Evolutionary conservation across 2,888 invertebrate species (phyloP).

Genomic region (Ophraella communa): DNA sequence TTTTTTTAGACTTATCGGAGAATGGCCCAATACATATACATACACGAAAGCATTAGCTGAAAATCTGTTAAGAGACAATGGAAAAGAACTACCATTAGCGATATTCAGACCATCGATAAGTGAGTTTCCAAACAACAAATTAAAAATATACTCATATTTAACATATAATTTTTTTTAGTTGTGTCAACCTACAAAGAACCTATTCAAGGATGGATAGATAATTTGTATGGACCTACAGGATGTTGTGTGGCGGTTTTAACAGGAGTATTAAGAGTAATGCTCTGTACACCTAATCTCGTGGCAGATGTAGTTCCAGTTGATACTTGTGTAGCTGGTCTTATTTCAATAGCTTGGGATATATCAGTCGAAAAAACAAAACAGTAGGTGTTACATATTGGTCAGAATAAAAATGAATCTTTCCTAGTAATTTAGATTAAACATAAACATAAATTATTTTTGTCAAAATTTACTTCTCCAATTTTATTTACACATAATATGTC

Average conservation of each 20-base stretch:
- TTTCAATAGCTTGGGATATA: constrained; percentile 78
- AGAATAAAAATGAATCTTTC: too few relatives aligned
- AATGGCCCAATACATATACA: constrained; percentile 86
- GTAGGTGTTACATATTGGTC: not conserved
- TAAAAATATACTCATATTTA: too few relatives aligned
- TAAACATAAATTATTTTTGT: too few relatives aligned
- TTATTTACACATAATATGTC: too few relatives aligned
- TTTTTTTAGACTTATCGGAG: constrained; percentile 65
- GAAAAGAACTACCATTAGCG: constrained; percentile 71
- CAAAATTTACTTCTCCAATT: too few relatives aligned
- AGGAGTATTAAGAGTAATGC: constrained; percentile 77
- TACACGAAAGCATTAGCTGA: constrained; percentile 88
- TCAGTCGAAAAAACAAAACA: constrained; percentile 8
- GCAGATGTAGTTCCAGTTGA: constrained; percentile 84
- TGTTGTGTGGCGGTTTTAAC: constrained; percentile 75
- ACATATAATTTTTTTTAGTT: too few relatives aligned
- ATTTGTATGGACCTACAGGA: constrained; percentile 87
- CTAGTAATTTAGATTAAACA: too few relatives aligned
- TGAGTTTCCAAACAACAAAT: too few relatives aligned
- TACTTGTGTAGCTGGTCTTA: constrained; percentile 80
- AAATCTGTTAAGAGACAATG: constrained; percentile 67
- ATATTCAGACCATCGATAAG: constrained; percentile 84
- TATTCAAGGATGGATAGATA: constrained; percentile 87
- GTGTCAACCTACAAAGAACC: constrained; percentile 76
- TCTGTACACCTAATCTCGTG: constrained; percentile 70